phyloP scores from a whole-genome alignment of 1,140 invertebrate genomes.

The Lerema accius region DNA sequence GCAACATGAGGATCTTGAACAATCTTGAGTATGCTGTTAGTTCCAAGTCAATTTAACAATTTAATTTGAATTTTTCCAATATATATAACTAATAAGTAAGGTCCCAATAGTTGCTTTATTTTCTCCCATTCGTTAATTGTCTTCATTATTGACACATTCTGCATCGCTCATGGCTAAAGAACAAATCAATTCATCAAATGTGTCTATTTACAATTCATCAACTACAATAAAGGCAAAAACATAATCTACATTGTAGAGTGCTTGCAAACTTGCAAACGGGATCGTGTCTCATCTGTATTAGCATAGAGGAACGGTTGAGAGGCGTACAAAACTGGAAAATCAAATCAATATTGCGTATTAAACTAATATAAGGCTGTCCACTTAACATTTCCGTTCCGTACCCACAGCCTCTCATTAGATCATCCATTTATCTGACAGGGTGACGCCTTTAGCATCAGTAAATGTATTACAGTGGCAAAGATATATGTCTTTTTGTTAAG shows the following conservation, averaged over 20 bases:
- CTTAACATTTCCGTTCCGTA: slow-evolving; percentile 10
- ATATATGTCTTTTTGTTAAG: neutral
- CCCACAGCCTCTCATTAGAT: slow-evolving; percentile 11
- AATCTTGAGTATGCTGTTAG: too few relatives aligned
- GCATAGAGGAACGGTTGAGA: slow-evolving; percentile 6
- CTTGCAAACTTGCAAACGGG: too few relatives aligned
- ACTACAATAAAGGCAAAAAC: neutral
- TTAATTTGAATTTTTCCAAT: too few relatives aligned
- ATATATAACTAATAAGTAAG: too few relatives aligned
- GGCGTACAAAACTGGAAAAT: slow-evolving; percentile 15
- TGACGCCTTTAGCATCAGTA: neutral
- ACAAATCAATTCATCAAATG: too few relatives aligned
- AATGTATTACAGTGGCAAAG: neutral
- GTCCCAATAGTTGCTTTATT: too few relatives aligned
- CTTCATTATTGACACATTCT: neutral
- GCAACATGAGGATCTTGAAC: too few relatives aligned
- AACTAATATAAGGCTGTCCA: slow-evolving; percentile 6
- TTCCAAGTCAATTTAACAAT: too few relatives aligned
- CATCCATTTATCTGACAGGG: slow-evolving; percentile 22
- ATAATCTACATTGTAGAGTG: neutral
- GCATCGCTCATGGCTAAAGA: too few relatives aligned
- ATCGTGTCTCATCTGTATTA: neutral
- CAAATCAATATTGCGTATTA: slow-evolving; percentile 10
- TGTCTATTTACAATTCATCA: too few relatives aligned
- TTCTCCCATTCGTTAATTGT: neutral